Conservation (phyloP, 2,888 invertebrate genomes). For the Allolobophora icterica region DNA sequence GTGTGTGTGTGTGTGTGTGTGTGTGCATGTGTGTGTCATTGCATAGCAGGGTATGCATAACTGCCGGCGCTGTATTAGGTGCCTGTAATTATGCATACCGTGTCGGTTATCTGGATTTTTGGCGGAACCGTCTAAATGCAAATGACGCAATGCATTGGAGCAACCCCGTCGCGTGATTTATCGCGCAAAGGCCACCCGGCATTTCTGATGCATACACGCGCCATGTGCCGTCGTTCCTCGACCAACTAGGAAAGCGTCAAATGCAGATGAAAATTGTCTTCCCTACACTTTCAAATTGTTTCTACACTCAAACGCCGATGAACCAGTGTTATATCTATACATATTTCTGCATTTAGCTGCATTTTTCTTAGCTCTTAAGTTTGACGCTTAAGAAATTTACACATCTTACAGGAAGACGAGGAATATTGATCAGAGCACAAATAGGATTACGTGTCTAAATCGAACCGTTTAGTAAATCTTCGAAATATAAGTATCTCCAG, state of each 20-base stretch:
- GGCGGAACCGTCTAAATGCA: slow-evolving; percentile 10
- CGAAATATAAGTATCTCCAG: background rate
- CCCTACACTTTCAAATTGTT: background rate
- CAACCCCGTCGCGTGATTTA: background rate
- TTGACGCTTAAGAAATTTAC: too few relatives aligned
- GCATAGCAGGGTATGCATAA: background rate
- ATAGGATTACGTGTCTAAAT: background rate
- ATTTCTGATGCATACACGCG: background rate
- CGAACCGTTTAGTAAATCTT: background rate
- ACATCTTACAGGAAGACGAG: background rate
- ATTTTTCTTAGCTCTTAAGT: too few relatives aligned
- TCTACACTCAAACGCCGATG: background rate
- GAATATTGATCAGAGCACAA: background rate
- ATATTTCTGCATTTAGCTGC: too few relatives aligned
- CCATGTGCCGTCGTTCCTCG: background rate
- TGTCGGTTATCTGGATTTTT: slow-evolving; percentile 8
- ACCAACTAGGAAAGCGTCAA: background rate
- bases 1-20: too few relatives aligned
- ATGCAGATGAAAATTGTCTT: background rate
- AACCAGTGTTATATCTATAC: background rate
- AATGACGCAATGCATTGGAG: slow-evolving; percentile 7
- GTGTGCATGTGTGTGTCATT: background rate
- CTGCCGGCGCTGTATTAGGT: background rate
- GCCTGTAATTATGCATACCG: background rate
- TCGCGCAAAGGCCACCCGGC: background rate